A percentile compares a stretch with the other conserved stretches of the same genome.
These are phyloP conservation scores for Lasioglossum leucozonium DNA, from an alignment of 2,888 invertebrate species.

Conservation along the genomic window DNA sequence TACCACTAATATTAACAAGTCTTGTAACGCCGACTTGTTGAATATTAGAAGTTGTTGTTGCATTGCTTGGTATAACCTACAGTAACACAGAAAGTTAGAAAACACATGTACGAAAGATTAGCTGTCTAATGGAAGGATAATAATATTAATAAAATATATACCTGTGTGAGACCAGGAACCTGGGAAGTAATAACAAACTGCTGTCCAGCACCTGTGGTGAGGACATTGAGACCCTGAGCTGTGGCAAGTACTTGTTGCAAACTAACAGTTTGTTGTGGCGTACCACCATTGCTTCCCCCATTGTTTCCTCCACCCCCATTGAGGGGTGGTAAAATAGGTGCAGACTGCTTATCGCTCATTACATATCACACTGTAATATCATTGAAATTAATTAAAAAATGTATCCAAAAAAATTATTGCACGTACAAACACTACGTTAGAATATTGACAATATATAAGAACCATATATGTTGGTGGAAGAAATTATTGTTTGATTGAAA, in stretches of 20 bases:
- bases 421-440: background rate
- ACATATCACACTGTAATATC: conserved; percentile 82
- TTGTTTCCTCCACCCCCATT: conserved; percentile 83
- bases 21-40: conserved; percentile 85
- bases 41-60: conserved; percentile 78
- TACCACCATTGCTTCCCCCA: conserved; percentile 78
- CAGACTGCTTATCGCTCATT: conserved; percentile 84
- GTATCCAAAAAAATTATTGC: background rate
- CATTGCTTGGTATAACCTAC: conserved; percentile 81
- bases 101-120: background rate
- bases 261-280: conserved; percentile 81
- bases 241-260: conserved; percentile 83
- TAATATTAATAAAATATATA: conserved; percentile 60
- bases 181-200: conserved; percentile 84
- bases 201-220: conserved; percentile 82
- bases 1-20: conserved; percentile 85
- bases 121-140: background rate
- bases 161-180: conserved; percentile 86
- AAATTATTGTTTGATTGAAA: background rate
- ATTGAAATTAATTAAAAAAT: background rate
- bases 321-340: conserved; percentile 83
- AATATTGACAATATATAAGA: background rate
- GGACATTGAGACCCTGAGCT: conserved; percentile 83
- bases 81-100: conserved; percentile 14
- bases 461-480: background rate